phyloP scores from a whole-genome alignment of 1,140 invertebrate genomes.

The Saccostrea echinata region DNA sequence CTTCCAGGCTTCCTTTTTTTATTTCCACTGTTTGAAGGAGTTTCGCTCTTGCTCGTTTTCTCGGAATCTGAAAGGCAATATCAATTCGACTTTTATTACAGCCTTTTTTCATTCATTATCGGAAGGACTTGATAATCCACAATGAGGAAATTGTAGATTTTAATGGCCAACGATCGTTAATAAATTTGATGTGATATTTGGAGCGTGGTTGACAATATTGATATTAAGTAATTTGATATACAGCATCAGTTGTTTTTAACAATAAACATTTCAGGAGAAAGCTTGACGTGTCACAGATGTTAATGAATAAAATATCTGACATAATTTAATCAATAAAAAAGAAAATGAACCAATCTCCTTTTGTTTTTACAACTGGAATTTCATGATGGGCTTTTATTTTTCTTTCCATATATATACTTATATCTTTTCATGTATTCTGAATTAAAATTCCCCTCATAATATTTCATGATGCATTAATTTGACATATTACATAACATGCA shows the following conservation, averaged over 20 bases:
- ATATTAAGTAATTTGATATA: conserved; percentile 32
- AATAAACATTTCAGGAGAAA: conserved; percentile 8
- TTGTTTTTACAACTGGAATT: neutral
- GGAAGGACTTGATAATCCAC: neutral
- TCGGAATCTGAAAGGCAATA: conserved; percentile 59
- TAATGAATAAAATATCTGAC: conserved; percentile 1
- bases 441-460: neutral
- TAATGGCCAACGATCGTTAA: neutral
- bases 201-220: neutral
- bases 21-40: conserved; percentile 75
- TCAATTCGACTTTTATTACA: neutral
- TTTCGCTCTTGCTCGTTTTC: conserved; percentile 52
- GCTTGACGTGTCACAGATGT: neutral
- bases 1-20: conserved; percentile 92
- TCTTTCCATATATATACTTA: neutral
- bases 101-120: neutral
- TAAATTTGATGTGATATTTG: neutral
- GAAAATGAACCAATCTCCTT: neutral
- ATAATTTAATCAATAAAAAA: neutral
- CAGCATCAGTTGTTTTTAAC: conserved; percentile 9
- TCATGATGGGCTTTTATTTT: neutral
- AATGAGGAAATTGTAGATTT: neutral
- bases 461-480: neutral
- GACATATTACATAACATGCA: neutral
- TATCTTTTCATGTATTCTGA: neutral